Percentiles rank a stretch among this genome's conserved stretches.
Evolutionary conservation across 2,113 vertebrate genomes (phyloP).

Genomic region (Nibea albiflora): DNA sequence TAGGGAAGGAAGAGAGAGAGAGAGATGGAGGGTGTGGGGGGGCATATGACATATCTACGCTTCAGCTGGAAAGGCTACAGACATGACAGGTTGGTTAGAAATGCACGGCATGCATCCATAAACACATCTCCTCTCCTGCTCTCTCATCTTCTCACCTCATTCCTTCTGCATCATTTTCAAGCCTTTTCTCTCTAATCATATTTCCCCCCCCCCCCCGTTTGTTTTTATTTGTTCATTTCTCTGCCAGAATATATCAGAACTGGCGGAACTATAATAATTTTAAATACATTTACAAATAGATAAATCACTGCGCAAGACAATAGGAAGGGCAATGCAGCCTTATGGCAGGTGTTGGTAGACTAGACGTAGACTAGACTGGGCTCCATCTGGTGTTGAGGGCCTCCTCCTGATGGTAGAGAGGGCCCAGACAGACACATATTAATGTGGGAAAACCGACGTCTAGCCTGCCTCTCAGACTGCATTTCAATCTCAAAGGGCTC

Average conservation of each 20-base stretch:
- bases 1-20: not conserved
- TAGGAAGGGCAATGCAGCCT: slow-evolving; percentile 63
- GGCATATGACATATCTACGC: slow-evolving; percentile 46
- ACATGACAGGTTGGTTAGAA: slow-evolving; percentile 64
- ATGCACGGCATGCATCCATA: slow-evolving; percentile 35
- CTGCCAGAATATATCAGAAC: slow-evolving; percentile 18
- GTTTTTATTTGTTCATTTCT: slow-evolving; percentile 5
- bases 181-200: not conserved
- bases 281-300: slow-evolving; percentile 23
- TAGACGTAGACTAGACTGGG: slow-evolving; percentile 82
- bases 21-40: not conserved
- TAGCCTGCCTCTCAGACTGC: slow-evolving; percentile 78
- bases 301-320: slow-evolving; percentile 70
- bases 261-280: slow-evolving; percentile 15
- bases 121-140: slow-evolving; percentile 10
- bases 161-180: slow-evolving; percentile 1
- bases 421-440: slow-evolving; percentile 86
- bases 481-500: slow-evolving; percentile 84
- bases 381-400: slow-evolving; percentile 85
- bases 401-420: slow-evolving; percentile 78
- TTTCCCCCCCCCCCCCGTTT: too few species aligned
- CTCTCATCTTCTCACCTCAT: slow-evolving; percentile 13
- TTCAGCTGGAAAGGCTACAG: slow-evolving; percentile 47
- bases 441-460: slow-evolving; percentile 84
- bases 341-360: slow-evolving; percentile 81